Evolutionary conservation across 2,888 invertebrate genomes (phyloP).

Genomic region (Lumbricus terrestris): DNA sequence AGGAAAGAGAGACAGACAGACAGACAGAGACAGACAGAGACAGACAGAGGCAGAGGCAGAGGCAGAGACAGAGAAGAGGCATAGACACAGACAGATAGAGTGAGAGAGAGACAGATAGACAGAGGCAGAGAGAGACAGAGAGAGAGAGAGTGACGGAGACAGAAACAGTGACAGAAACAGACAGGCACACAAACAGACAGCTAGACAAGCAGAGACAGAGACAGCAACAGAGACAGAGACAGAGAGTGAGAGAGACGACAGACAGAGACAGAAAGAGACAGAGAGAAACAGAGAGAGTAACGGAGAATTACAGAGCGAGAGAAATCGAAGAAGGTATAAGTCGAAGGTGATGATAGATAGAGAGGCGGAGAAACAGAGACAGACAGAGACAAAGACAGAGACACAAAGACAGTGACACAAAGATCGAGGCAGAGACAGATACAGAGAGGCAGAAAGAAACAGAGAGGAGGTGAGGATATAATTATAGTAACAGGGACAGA

Average conservation of each 20-base stretch:
- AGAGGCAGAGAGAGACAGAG: not conserved
- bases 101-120: not conserved
- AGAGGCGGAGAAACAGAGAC: not conserved
- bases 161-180: not conserved
- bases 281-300: not conserved
- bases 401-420: not conserved
- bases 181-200: no score
- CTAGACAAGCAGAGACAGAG: not conserved
- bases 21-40: not conserved
- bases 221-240: not conserved
- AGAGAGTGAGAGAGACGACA: not conserved
- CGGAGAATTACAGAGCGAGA: not conserved
- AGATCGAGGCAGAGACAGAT: not conserved
- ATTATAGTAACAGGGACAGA: no score
- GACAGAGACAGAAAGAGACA: not conserved
- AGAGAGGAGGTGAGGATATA: no score
- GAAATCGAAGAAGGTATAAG: not conserved
- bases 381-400: not conserved
- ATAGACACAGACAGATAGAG: not conserved
- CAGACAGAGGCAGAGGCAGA: not conserved
- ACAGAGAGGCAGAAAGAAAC: not conserved
- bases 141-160: not conserved
- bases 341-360: not conserved
- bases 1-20: no score
- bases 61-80: not conserved